These are phyloP conservation scores for Lacerta bilineata DNA, from an alignment of 2,797 vertebrate genomes.

Conservation along the genomic window DNA sequence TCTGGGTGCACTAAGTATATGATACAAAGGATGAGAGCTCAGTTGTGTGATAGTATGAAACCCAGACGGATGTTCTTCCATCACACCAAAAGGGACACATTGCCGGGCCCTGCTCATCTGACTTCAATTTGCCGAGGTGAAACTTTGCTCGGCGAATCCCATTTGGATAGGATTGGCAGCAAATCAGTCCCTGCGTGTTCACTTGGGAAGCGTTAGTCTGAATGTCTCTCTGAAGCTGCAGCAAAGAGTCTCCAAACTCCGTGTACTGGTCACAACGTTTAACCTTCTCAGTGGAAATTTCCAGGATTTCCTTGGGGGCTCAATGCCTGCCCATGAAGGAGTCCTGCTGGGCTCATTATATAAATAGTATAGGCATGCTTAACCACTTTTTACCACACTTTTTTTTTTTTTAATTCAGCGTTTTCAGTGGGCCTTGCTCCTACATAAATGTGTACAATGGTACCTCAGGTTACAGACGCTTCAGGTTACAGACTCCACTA, in stretches of 20 bases:
- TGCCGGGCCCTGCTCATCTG: neutral
- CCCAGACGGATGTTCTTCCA: neutral
- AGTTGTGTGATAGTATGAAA: slow-evolving; percentile 26
- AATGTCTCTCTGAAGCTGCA: slow-evolving; percentile 15
- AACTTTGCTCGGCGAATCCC: slow-evolving; percentile 2
- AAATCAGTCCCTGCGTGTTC: slow-evolving; percentile 1
- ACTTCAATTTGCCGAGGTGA: slow-evolving; percentile 18
- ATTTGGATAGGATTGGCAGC: neutral
- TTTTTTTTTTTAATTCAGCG: neutral
- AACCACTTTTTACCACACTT: neutral
- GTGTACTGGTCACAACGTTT: neutral
- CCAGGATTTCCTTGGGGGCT: neutral
- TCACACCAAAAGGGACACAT: neutral
- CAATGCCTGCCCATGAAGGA: neutral
- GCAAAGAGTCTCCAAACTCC: neutral
- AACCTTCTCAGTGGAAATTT: neutral
- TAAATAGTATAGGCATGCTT: neutral
- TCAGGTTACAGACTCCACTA: no score
- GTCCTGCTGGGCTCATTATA: no score
- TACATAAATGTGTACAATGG: neutral
- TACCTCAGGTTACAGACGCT: no score
- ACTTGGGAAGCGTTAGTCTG: neutral
- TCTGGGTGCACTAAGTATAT: slow-evolving; percentile 38
- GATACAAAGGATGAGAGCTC: slow-evolving; percentile 10
- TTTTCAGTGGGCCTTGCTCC: no score